These are phyloP conservation scores for Heliornis fulica DNA, from an alignment of 2,113 vertebrate species.

Conservation along the genomic window DNA sequence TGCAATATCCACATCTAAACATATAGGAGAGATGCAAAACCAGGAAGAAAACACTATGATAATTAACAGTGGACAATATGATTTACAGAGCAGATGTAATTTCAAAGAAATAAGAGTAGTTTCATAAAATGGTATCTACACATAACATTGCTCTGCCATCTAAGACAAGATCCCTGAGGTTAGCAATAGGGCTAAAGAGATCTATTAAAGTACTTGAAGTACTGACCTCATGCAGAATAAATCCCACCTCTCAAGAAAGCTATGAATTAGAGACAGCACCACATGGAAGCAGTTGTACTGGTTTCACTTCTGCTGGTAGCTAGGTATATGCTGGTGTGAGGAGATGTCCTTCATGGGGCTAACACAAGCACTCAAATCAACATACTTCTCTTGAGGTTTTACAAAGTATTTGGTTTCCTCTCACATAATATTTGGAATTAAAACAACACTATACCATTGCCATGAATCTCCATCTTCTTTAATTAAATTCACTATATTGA, in stretches of 20 bases:
- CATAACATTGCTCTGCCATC: background rate
- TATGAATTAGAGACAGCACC: background rate
- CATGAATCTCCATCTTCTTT: background rate
- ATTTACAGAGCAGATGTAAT: background rate
- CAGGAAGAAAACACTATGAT: background rate
- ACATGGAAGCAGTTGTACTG: background rate
- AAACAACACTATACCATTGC: background rate
- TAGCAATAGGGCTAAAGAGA: background rate
- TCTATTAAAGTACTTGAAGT: background rate
- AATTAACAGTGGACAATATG: background rate
- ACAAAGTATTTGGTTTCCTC: background rate
- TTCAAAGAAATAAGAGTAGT: background rate
- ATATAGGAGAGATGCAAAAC: background rate
- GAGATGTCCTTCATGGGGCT: background rate
- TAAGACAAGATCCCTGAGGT: background rate
- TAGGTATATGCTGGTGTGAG: background rate
- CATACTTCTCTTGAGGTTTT: background rate
- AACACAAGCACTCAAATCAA: background rate
- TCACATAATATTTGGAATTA: background rate
- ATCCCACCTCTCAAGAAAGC: background rate
- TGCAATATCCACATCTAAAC: background rate
- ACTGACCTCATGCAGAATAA: background rate
- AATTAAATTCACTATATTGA: background rate
- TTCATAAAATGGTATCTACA: background rate
- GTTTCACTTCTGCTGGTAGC: background rate